These are phyloP conservation scores for Chauna torquata DNA, from an alignment of 2,113 vertebrate genomes.

Conservation along the genomic window DNA sequence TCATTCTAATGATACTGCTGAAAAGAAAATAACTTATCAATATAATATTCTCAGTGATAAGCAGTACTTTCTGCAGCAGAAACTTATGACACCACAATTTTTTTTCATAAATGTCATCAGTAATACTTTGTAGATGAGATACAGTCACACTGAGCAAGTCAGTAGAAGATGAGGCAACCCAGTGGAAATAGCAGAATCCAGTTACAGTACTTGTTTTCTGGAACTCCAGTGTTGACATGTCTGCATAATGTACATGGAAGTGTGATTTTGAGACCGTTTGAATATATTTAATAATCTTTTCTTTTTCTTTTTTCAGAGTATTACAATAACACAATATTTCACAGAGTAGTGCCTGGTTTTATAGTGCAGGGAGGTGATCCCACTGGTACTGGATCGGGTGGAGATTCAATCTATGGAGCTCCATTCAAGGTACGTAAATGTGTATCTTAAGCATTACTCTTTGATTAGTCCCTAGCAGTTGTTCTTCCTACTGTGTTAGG, in stretches of 20 bases:
- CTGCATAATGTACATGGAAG: background rate
- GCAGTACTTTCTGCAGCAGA: background rate
- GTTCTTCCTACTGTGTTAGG: background rate
- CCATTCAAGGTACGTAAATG: conserved; percentile 86
- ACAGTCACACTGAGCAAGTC: background rate
- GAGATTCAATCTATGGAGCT: conserved; percentile 90
- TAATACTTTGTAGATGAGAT: background rate
- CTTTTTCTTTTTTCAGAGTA: conserved; percentile 79
- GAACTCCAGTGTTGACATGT: background rate
- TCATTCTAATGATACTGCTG: background rate
- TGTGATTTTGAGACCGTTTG: background rate
- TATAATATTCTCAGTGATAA: background rate
- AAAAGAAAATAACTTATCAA: background rate
- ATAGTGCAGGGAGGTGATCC: conserved; percentile 97
- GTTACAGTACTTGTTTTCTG: background rate
- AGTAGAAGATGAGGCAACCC: background rate
- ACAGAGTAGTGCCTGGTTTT: conserved; percentile 94
- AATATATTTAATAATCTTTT: background rate
- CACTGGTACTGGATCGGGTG: conserved; percentile 90
- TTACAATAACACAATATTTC: conserved; percentile 94
- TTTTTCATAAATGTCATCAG: background rate
- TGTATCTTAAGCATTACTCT: background rate
- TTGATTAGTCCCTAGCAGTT: background rate
- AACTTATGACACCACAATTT: accelerated
- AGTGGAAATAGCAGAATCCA: background rate